phyloP scores from a whole-genome alignment of 1,140 invertebrate genomes.

The Drosophila nasuta region DNA sequence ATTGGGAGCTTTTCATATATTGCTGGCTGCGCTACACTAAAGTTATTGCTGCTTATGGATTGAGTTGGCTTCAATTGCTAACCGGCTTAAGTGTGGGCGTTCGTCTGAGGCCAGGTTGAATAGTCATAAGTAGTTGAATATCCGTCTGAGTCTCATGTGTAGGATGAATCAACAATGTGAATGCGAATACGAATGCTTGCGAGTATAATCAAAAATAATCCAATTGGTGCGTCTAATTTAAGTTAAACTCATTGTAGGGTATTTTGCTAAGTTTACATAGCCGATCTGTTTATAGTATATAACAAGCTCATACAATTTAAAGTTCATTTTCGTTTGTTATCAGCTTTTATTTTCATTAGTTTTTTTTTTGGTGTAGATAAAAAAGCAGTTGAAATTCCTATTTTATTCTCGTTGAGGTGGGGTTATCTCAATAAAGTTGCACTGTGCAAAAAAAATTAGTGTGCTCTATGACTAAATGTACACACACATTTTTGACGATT shows the following conservation, averaged over 20 bases:
- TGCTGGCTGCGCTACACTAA: slow-evolving; percentile 55
- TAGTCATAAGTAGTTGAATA: slow-evolving; percentile 28
- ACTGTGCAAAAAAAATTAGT: slow-evolving; percentile 32
- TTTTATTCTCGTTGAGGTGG: slow-evolving; percentile 34
- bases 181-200: neutral
- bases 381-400: slow-evolving; percentile 29
- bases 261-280: neutral
- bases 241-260: slow-evolving; percentile 28
- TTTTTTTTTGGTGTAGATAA: slow-evolving; percentile 32
- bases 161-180: slow-evolving; percentile 27
- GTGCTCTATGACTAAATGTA: slow-evolving; percentile 20
- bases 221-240: neutral
- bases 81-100: slow-evolving; percentile 59
- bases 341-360: slow-evolving; percentile 47
- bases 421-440: slow-evolving; percentile 30
- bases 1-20: slow-evolving; percentile 65
- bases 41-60: slow-evolving; percentile 50
- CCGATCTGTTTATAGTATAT: slow-evolving; percentile 16
- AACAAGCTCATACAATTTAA: slow-evolving; percentile 33
- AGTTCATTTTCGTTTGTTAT: slow-evolving; percentile 67
- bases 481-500: neutral
- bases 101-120: slow-evolving; percentile 52
- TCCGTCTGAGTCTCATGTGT: slow-evolving; percentile 15
- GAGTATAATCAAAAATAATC: neutral
- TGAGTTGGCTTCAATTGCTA: slow-evolving; percentile 10